Evolutionary conservation across 2,888 invertebrate genomes (phyloP).

Genomic region (Peribatodes rhomboidaria): DNA sequence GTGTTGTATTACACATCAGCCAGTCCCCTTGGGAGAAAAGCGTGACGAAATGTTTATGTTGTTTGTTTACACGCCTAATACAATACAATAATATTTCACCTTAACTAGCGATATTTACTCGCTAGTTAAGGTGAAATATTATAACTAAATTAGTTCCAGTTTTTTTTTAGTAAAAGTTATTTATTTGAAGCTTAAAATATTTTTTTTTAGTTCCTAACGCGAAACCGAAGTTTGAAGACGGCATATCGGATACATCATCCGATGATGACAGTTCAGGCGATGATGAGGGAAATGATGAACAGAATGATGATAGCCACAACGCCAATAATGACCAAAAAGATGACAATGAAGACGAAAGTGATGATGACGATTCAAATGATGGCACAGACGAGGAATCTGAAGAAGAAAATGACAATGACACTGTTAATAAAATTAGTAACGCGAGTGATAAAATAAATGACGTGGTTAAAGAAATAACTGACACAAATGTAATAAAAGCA

Average conservation of each 20-base stretch:
- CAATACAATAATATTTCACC: too few relatives aligned
- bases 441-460: not conserved
- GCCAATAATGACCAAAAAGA: slow-evolving; percentile 41
- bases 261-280: slow-evolving; percentile 63
- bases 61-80: too few relatives aligned
- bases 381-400: slow-evolving; percentile 5
- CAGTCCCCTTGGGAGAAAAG: too few relatives aligned
- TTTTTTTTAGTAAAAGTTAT: not conserved
- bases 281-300: slow-evolving; percentile 55
- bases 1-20: too few relatives aligned
- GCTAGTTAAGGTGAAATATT: too few relatives aligned
- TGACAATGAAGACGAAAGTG: slow-evolving; percentile 36
- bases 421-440: not conserved
- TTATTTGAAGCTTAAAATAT: not conserved
- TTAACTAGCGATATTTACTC: too few relatives aligned
- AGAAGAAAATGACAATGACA: slow-evolving; percentile 4
- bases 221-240: slow-evolving; percentile 74
- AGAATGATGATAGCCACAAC: slow-evolving; percentile 49
- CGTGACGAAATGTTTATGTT: too few relatives aligned
- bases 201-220: slow-evolving; percentile 72
- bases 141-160: too few relatives aligned
- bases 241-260: slow-evolving; percentile 74
- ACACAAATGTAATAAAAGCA: not conserved
- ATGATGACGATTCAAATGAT: slow-evolving; percentile 24
- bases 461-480: not conserved